phyloP scores from a whole-genome alignment of 1,140 invertebrate genomes.

The Anastatus disparis region DNA sequence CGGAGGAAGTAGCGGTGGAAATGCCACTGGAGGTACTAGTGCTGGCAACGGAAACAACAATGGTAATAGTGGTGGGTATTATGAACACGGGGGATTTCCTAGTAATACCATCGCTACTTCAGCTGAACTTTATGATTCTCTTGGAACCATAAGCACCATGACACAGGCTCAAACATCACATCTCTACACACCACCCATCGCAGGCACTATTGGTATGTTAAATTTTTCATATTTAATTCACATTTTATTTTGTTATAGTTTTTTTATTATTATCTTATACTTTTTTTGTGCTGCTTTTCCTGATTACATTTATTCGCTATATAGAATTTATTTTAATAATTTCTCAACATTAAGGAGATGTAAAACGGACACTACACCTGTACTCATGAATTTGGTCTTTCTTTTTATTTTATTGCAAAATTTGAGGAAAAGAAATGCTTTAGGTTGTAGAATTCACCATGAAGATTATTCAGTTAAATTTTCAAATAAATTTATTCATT shows the following conservation, averaged over 20 bases:
- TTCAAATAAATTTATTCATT: no score
- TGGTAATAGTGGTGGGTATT: conserved; percentile 66
- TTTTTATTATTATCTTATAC: conserved; percentile 51
- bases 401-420: no score
- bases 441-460: no score
- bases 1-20: conserved; percentile 55
- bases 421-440: no score
- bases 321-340: no score
- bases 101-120: conserved; percentile 70
- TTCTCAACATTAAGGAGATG: no score
- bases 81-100: conserved; percentile 73
- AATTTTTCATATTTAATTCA: conserved; percentile 25
- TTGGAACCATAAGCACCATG: conserved; percentile 77
- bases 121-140: conserved; percentile 76
- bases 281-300: no score
- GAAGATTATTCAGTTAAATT: no score
- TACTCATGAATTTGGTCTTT: no score
- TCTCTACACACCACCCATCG: conserved; percentile 81
- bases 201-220: conserved; percentile 78
- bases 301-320: no score
- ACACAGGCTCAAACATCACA: conserved; percentile 75
- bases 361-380: no score
- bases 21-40: conserved; percentile 55
- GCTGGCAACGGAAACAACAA: conserved; percentile 51
- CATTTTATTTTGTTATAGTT: conserved; percentile 40